Evolutionary conservation across 2,888 invertebrate genomes (phyloP).

Genomic region (Drosophila picticornis): DNA sequence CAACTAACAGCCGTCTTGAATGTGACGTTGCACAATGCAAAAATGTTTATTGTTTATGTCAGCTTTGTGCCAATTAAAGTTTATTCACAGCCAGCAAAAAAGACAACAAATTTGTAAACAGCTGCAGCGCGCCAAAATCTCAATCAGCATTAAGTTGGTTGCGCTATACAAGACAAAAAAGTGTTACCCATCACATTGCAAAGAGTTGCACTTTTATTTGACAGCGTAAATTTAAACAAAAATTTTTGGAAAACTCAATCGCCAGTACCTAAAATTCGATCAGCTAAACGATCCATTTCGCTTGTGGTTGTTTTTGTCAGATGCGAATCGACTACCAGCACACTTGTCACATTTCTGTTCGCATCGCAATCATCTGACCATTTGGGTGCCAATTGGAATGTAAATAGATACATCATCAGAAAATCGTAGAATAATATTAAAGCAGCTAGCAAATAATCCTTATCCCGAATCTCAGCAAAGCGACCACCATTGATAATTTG

Average conservation of each 20-base stretch:
- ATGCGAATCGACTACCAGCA: slow-evolving; percentile 10
- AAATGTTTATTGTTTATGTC: slow-evolving; percentile 64
- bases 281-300: not conserved
- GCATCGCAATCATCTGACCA: slow-evolving; percentile 58
- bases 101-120: slow-evolving; percentile 40
- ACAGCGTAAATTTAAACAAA: slow-evolving; percentile 17
- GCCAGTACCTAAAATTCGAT: not conserved
- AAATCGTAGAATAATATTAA: slow-evolving; percentile 60
- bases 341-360: not conserved
- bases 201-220: not conserved
- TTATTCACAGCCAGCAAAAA: slow-evolving; percentile 59
- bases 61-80: slow-evolving; percentile 74
- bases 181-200: slow-evolving; percentile 35
- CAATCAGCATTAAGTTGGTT: slow-evolving; percentile 28
- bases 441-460: slow-evolving; percentile 54
- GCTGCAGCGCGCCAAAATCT: slow-evolving; percentile 52
- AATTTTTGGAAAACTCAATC: not conserved
- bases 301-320: not conserved
- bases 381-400: slow-evolving; percentile 48
- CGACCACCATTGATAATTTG: slow-evolving; percentile 65
- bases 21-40: not conserved
- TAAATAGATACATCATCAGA: slow-evolving; percentile 53
- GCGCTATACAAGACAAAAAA: not conserved
- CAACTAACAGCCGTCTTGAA: slow-evolving; percentile 15
- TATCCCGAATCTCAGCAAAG: slow-evolving; percentile 60